phyloP scores from a whole-genome alignment of 2,888 invertebrate species.

The Ornithoptera alexandrae region DNA sequence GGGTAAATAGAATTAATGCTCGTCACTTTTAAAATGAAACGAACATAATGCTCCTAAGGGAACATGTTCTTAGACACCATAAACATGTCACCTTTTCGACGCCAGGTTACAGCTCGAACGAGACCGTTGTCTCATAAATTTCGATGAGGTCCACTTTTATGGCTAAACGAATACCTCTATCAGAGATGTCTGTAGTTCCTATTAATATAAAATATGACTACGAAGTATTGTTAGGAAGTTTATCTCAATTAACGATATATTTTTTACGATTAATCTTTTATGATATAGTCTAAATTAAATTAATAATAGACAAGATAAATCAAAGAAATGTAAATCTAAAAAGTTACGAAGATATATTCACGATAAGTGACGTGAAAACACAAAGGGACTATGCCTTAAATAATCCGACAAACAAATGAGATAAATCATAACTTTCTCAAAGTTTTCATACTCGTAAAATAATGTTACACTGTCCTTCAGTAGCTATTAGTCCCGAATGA shows the following conservation, averaged over 20 bases:
- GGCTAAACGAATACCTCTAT: slow-evolving; percentile 36
- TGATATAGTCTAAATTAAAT: too few relatives aligned
- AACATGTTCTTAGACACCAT: slow-evolving; percentile 5
- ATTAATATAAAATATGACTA: neutral
- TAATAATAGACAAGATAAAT: too few relatives aligned
- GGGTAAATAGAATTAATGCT: neutral
- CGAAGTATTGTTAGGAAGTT: too few relatives aligned
- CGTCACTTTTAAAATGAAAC: neutral
- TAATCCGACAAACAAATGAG: neutral
- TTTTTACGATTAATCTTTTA: neutral
- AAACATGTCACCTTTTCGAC: slow-evolving; percentile 23
- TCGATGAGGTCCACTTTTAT: slow-evolving; percentile 40
- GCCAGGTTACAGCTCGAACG: slow-evolving; percentile 11
- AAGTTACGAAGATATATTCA: neutral
- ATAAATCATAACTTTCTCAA: neutral
- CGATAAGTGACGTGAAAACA: neutral
- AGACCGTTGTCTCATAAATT: slow-evolving; percentile 55
- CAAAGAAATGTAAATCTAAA: too few relatives aligned
- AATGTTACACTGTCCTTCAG: neutral
- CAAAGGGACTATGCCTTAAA: neutral
- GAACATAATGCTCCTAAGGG: neutral
- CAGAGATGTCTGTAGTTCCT: neutral
- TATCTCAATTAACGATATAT: neutral
- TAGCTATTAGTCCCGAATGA: neutral
- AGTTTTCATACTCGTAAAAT: neutral